Evolutionary conservation across 2,797 vertebrate species (phyloP).

Genomic region (Pseudochromis fuscus): DNA sequence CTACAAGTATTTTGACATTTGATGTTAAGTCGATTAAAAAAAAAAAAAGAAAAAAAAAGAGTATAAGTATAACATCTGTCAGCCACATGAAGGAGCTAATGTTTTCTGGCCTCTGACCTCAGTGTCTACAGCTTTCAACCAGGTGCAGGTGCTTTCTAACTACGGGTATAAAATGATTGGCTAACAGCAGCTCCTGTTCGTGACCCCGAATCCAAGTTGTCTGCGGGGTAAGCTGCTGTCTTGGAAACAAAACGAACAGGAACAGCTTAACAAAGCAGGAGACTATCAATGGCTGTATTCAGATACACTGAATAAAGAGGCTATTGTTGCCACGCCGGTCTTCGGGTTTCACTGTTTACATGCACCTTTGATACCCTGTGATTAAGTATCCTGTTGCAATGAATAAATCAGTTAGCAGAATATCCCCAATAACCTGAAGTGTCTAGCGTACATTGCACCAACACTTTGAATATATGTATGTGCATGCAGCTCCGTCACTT

Average conservation of each 20-base stretch:
- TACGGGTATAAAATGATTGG: constrained; percentile 6
- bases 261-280: constrained; percentile 68
- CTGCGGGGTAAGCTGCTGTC: constrained; percentile 42
- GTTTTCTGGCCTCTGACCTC: constrained; percentile 9
- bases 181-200: constrained; percentile 13
- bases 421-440: constrained; percentile 19
- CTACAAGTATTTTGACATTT: constrained; percentile 22
- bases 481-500: too few relatives aligned
- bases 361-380: constrained; percentile 62
- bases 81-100: constrained; percentile 12
- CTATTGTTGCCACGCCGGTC: constrained; percentile 58
- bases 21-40: constrained; percentile 7
- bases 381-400: constrained; percentile 67
- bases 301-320: constrained; percentile 64
- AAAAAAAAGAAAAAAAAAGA: too few relatives aligned
- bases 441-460: background rate
- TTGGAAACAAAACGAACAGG: constrained; percentile 64
- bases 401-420: constrained; percentile 57
- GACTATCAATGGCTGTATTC: constrained; percentile 70
- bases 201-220: constrained; percentile 21
- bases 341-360: constrained; percentile 72
- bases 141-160: background rate
- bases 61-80: background rate
- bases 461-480: background rate
- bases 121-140: constrained; percentile 14